phyloP scores from a whole-genome alignment of 2,888 invertebrate species.

The Temnothorax unifasciatus region DNA sequence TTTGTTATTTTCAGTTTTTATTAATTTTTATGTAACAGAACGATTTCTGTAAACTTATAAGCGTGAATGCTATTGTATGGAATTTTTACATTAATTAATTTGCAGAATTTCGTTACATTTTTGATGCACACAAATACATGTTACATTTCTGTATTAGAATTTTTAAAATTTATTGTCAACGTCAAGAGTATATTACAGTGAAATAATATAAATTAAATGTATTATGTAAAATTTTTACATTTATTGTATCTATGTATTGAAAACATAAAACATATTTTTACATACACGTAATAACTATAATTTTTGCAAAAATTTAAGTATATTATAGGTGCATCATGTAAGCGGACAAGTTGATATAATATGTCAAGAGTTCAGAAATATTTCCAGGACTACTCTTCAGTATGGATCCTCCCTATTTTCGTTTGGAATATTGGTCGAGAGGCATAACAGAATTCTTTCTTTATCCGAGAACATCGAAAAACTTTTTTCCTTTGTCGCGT shows the following conservation, averaged over 20 bases:
- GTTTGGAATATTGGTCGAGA: conserved; percentile 35
- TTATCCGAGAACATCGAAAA: conserved; percentile 1
- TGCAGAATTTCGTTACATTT: no score
- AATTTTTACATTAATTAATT: neutral
- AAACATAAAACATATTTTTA: no score
- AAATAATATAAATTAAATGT: no score
- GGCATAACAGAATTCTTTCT: conserved; percentile 35
- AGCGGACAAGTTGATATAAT: conserved; percentile 52
- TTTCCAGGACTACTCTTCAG: neutral
- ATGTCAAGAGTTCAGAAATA: neutral
- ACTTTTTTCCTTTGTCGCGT: conserved; percentile 35
- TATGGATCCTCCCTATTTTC: neutral
- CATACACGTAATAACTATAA: neutral
- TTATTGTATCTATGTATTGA: no score
- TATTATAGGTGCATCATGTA: conserved; percentile 49
- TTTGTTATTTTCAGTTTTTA: no score
- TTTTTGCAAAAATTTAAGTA: neutral
- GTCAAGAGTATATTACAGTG: no score
- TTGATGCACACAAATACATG: no score
- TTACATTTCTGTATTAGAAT: no score
- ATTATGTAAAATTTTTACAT: no score
- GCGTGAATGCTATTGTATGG: neutral
- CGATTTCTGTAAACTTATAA: no score
- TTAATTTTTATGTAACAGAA: no score
- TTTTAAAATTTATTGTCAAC: no score